A percentile compares a stretch with the other conserved stretches of the same genome.
Evolutionary conservation across 2,113 vertebrate species (phyloP).

Genomic region (Salvelinus sp.): DNA sequence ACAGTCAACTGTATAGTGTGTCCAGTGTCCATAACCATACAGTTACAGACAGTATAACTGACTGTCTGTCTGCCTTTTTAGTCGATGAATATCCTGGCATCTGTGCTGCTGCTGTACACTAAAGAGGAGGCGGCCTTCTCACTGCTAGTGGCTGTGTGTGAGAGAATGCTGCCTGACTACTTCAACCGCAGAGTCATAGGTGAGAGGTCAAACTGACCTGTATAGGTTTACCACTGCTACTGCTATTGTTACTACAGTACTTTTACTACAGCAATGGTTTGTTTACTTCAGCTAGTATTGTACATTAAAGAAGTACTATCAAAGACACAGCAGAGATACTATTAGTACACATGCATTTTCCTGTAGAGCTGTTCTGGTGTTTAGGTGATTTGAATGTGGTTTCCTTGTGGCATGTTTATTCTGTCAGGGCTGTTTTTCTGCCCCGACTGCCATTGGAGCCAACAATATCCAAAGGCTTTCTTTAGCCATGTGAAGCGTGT

Average conservation of each 20-base stretch:
- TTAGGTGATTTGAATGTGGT: neutral
- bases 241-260: too few relatives aligned
- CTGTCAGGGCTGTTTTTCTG: neutral
- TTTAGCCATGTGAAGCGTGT: neutral
- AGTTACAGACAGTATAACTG: too few relatives aligned
- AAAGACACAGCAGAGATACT: too few relatives aligned
- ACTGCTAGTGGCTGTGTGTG: slow-evolving; percentile 93
- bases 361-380: neutral
- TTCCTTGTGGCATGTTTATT: neutral
- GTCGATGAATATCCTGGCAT: slow-evolving; percentile 99
- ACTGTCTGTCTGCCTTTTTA: slow-evolving; percentile 47
- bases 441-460: neutral
- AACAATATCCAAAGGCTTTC: slow-evolving; percentile 6
- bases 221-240: too few relatives aligned
- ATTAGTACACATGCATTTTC: too few relatives aligned
- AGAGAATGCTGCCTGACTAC: slow-evolving; percentile 96
- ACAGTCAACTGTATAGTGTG: too few relatives aligned
- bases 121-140: slow-evolving; percentile 97
- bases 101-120: slow-evolving; percentile 89
- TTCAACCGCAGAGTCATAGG: slow-evolving; percentile 96
- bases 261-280: too few relatives aligned
- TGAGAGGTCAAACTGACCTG: slow-evolving; percentile 51
- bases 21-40: too few relatives aligned
- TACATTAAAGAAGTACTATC: too few relatives aligned
- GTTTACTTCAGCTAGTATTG: too few relatives aligned